phyloP scores from a whole-genome alignment of 2,888 invertebrate species.

The Apoderus coryli region DNA sequence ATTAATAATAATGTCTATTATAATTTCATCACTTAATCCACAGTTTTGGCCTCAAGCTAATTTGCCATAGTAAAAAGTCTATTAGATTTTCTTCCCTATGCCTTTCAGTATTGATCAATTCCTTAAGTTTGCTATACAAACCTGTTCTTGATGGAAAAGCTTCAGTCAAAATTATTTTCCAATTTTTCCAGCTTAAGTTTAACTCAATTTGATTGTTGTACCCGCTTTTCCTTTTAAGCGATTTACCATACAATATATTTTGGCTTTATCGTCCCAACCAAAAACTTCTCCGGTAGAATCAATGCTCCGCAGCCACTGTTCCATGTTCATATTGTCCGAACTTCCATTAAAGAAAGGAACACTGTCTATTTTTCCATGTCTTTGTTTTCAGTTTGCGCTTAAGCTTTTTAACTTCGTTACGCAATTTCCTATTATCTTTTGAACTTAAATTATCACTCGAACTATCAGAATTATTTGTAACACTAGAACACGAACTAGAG shows the following conservation, averaged over 20 bases:
- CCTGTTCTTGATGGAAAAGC: conserved; percentile 6
- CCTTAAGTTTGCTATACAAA: conserved; percentile 7
- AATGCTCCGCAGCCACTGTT: conserved; percentile 9
- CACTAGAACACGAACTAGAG: no score
- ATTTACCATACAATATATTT: conserved; percentile 9
- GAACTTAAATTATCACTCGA: no score
- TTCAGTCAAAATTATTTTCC: conserved; percentile 4
- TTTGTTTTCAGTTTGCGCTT: conserved; percentile 1
- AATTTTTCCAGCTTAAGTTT: conserved; percentile 5
- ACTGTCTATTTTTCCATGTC: conserved; percentile 3
- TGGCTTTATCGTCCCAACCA: conserved; percentile 9
- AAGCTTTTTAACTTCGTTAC: background rate
- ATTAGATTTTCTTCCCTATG: conserved; percentile 1
- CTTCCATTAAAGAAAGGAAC: background rate
- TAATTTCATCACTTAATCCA: background rate
- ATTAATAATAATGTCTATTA: conserved; percentile 4
- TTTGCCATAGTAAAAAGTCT: conserved; percentile 2
- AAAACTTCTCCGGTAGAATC: conserved; percentile 10
- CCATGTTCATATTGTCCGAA: background rate
- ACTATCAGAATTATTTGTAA: no score
- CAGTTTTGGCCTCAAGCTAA: conserved; percentile 1
- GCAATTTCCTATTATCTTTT: no score
- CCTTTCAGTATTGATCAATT: background rate
- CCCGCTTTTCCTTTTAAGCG: conserved; percentile 8
- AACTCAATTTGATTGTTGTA: conserved; percentile 8